Conservation (phyloP, 2,888 invertebrate species). For the Emmelina monodactyla region DNA sequence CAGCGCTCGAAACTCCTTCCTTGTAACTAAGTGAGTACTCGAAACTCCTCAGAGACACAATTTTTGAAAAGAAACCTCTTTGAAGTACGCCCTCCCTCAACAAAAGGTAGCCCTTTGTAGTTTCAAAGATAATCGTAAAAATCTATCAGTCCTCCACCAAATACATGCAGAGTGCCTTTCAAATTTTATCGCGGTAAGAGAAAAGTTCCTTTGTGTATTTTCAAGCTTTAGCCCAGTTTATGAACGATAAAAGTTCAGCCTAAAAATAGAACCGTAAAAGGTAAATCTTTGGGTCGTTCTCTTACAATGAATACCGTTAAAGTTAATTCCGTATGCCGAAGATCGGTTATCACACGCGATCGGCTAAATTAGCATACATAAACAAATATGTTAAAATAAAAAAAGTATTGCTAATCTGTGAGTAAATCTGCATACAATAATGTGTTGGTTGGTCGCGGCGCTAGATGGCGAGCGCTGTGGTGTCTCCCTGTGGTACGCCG, state of each 20-base stretch:
- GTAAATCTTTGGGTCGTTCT: too few relatives aligned
- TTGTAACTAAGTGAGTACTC: constrained; percentile 14
- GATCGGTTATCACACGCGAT: too few relatives aligned
- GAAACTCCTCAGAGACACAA: constrained; percentile 56
- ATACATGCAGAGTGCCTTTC: background rate
- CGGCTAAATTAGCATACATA: too few relatives aligned
- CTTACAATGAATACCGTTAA: too few relatives aligned
- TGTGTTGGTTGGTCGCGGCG: background rate
- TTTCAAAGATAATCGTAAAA: constrained; percentile 13
- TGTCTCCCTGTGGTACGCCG: background rate
- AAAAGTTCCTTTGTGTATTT: too few relatives aligned
- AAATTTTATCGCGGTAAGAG: background rate
- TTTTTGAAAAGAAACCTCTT: constrained; percentile 44
- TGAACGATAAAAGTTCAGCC: too few relatives aligned
- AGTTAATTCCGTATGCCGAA: too few relatives aligned
- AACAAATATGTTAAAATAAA: too few relatives aligned
- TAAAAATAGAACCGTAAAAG: too few relatives aligned
- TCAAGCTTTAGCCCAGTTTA: too few relatives aligned
- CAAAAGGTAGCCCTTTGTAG: constrained; percentile 35
- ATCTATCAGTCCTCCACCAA: background rate
- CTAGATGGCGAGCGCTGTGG: background rate
- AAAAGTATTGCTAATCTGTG: too few relatives aligned
- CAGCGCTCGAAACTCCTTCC: constrained; percentile 15
- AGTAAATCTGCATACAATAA: too few relatives aligned
- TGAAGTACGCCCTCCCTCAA: constrained; percentile 12